A percentile compares a stretch with the other conserved stretches of the same genome.
Evolutionary conservation across 2,113 vertebrate genomes (phyloP).

Genomic region (Struthio camelus): DNA sequence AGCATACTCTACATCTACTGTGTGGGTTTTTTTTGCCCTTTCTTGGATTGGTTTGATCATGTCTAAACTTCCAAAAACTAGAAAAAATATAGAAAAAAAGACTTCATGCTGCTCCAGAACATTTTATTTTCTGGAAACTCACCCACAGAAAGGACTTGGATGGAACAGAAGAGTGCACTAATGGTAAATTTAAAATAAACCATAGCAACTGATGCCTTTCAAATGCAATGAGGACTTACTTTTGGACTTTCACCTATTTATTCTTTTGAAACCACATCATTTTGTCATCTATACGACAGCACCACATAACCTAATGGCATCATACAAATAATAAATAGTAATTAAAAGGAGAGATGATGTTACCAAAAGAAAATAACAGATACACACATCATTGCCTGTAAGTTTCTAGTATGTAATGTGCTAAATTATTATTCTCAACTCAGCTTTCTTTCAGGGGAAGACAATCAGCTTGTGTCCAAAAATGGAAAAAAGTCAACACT

Average conservation of each 20-base stretch:
- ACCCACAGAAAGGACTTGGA: not conserved
- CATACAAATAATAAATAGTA: conserved; percentile 5
- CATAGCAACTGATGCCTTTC: not conserved
- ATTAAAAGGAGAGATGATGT: not conserved
- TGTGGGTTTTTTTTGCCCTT: not conserved
- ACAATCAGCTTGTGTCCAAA: not conserved
- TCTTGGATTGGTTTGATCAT: not conserved
- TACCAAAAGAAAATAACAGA: not conserved
- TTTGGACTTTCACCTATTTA: conserved; percentile 19
- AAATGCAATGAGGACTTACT: not conserved
- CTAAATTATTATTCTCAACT: not conserved
- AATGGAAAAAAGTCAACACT: not conserved
- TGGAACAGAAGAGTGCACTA: not conserved
- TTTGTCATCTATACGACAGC: not conserved
- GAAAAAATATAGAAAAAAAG: not conserved
- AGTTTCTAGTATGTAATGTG: not conserved
- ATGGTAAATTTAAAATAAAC: not conserved
- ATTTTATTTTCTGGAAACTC: not conserved
- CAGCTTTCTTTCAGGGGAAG: not conserved
- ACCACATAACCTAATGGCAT: not conserved
- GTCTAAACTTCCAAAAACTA: conserved; percentile 15
- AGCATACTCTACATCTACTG: not conserved
- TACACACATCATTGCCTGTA: not conserved
- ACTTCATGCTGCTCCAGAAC: not conserved
- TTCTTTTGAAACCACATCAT: not conserved